Evolutionary conservation across 2,888 invertebrate genomes (phyloP), one percentile per base, ranked within the genome.

Genomic region (Cheilosia pagana): DNA sequence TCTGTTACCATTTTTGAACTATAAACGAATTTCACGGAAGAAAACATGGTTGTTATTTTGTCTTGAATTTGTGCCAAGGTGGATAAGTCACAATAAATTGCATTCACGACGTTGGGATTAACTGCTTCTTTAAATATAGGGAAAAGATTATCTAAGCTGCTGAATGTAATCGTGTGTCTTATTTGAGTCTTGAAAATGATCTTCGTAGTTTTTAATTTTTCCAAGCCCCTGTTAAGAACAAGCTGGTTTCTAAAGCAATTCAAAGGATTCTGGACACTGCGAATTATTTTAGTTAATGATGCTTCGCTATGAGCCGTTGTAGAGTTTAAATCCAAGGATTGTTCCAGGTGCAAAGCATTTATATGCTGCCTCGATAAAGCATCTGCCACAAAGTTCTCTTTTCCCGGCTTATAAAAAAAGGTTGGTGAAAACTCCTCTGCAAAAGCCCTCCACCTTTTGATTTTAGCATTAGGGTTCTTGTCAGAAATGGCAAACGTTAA

Each of bases 121-220:
- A 67, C 21, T 10, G 21, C 21, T 28, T 63, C 43, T 41, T 71
- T 28, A 8, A 57, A 19, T 16, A 16, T 35, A 6, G 0, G n/a
- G n/a, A 43, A 43, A 6, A 43, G 41, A 43, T 43, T 41, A 2
- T 41, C 41, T 6, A 41, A 6, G 6, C 14, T 41, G 19, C 45
- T 53, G 59, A 77, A 68, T 23, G 43, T 68, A 28, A 72, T 62
- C 21, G 52, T 52, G 50, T 78, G 50, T 28, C 77, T 67, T 23
- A 62, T 48, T 55, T 45, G 67, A 1, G 48, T 65, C 28, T 72
- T 68, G 41, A 83, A 86, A 60, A 83, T 65, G 16, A 87, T 77
- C 71, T 86, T 72, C 10, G 74, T 78, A n/a, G 3, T 28, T 50
- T 45, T 67, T 65, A 23, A 14, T 14, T 19, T 1, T 19, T 57